Evolutionary conservation across 2,113 vertebrate genomes (phyloP).

Genomic region (Mormoops blainvillei): DNA sequence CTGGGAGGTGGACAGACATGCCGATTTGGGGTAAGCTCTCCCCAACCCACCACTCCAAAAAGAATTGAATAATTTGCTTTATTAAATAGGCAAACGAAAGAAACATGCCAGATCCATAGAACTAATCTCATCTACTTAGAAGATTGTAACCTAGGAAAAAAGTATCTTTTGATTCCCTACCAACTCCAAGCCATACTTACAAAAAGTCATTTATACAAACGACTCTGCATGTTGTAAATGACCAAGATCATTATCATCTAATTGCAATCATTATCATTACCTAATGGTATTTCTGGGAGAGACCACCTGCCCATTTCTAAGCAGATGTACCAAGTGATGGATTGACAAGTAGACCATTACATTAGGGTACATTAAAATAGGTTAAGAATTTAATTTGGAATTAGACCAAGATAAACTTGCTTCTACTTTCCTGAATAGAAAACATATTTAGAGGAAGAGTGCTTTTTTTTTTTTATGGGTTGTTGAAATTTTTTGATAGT

Average conservation of each 20-base stretch:
- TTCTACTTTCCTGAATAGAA: conserved; percentile 11
- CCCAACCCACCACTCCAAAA: accelerated
- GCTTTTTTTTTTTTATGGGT: not conserved
- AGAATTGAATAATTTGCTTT: not conserved
- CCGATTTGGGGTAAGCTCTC: not conserved
- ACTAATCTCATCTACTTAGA: not conserved
- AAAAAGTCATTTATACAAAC: conserved; percentile 53
- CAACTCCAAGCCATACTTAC: conserved; percentile 18
- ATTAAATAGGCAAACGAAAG: not conserved
- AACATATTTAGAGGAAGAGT: not conserved
- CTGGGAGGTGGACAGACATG: not conserved
- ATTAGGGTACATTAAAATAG: conserved; percentile 36
- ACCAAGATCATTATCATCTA: conserved; percentile 69
- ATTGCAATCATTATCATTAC: conserved; percentile 67
- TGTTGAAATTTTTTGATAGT: not conserved
- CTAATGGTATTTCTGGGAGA: conserved; percentile 61
- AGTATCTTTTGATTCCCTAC: conserved; percentile 22
- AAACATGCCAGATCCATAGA: not conserved
- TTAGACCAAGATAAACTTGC: conserved; percentile 15
- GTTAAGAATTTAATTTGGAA: conserved; percentile 53
- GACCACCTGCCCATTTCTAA: conserved; percentile 71
- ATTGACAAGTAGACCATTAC: conserved; percentile 50
- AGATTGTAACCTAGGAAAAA: conserved; percentile 24
- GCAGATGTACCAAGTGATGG: conserved; percentile 62
- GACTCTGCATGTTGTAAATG: conserved; percentile 72